Conservation (phyloP, 2,113 vertebrate species). For the Rostratula benghalensis region DNA sequence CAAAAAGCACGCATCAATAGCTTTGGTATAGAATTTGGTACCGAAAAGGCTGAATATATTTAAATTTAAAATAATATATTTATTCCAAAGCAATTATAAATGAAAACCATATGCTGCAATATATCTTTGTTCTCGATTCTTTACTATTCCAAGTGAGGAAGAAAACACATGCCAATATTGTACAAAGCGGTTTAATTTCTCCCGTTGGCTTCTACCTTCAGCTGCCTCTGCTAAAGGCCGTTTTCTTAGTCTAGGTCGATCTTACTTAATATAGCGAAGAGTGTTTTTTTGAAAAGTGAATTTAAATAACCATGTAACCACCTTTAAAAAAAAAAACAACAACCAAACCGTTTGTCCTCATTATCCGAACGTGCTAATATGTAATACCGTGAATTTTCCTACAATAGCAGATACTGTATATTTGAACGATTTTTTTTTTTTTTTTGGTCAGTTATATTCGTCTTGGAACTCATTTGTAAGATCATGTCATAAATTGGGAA, state of each 20-base stretch:
- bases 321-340: neutral
- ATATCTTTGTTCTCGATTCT: slow-evolving; percentile 64
- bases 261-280: slow-evolving; percentile 38
- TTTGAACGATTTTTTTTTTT: slow-evolving; percentile 46
- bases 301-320: slow-evolving; percentile 25
- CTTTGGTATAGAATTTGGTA: slow-evolving; percentile 67
- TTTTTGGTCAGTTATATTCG: slow-evolving; percentile 62
- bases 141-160: slow-evolving; percentile 51
- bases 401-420: slow-evolving; percentile 67
- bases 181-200: slow-evolving; percentile 54
- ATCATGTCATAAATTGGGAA: slow-evolving; percentile 66
- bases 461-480: slow-evolving; percentile 74
- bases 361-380: slow-evolving; percentile 53
- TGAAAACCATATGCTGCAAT: slow-evolving; percentile 76
- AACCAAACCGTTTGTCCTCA: slow-evolving; percentile 7
- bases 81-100: slow-evolving; percentile 83
- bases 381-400: slow-evolving; percentile 69
- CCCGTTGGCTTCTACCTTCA: slow-evolving; percentile 48
- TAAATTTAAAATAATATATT: slow-evolving; percentile 84
- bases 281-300: slow-evolving; percentile 25
- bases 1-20: slow-evolving; percentile 53
- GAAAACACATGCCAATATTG: slow-evolving; percentile 30
- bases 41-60: slow-evolving; percentile 78
- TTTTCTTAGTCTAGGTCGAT: slow-evolving; percentile 38
- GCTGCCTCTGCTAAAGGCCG: slow-evolving; percentile 33